Evolutionary conservation across 2,888 invertebrate species (phyloP).

Genomic region (Athetis lepigone): DNA sequence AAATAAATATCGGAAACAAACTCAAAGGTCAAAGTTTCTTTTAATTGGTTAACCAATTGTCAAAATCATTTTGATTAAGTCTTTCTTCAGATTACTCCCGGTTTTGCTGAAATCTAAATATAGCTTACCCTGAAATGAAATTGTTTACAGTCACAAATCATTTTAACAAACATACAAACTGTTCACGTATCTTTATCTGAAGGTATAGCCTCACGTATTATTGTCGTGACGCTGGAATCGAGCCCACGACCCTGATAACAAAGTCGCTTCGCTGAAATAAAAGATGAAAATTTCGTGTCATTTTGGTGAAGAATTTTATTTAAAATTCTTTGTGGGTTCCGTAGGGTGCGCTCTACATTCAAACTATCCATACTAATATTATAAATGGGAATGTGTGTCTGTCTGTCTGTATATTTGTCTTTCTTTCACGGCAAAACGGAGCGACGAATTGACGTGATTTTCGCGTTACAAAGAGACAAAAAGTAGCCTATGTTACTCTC

Average conservation of each 20-base stretch:
- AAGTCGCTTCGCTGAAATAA: slow-evolving; percentile 13
- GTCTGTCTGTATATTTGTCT: too few relatives aligned
- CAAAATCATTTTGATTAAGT: too few relatives aligned
- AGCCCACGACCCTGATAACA: slow-evolving; percentile 36
- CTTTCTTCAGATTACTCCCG: neutral
- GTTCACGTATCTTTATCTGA: slow-evolving; percentile 11
- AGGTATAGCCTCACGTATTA: slow-evolving; percentile 15
- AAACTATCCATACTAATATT: too few relatives aligned
- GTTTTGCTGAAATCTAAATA: neutral
- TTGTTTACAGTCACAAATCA: slow-evolving; percentile 27
- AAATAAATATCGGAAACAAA: too few relatives aligned
- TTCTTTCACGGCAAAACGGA: too few relatives aligned
- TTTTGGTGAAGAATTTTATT: neutral
- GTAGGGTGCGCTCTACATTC: too few relatives aligned
- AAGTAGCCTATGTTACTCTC: too few relatives aligned
- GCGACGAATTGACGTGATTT: too few relatives aligned
- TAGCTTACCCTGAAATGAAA: neutral
- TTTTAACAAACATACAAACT: neutral
- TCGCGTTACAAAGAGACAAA: too few relatives aligned
- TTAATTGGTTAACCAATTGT: too few relatives aligned
- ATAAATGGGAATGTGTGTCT: too few relatives aligned
- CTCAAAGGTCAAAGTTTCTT: too few relatives aligned
- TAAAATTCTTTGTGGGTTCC: neutral
- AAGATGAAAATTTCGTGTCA: slow-evolving; percentile 24
- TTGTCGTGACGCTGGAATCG: slow-evolving; percentile 26